Evolutionary conservation across 2,888 invertebrate species (phyloP).

Genomic region (Cataglyphis livida): DNA sequence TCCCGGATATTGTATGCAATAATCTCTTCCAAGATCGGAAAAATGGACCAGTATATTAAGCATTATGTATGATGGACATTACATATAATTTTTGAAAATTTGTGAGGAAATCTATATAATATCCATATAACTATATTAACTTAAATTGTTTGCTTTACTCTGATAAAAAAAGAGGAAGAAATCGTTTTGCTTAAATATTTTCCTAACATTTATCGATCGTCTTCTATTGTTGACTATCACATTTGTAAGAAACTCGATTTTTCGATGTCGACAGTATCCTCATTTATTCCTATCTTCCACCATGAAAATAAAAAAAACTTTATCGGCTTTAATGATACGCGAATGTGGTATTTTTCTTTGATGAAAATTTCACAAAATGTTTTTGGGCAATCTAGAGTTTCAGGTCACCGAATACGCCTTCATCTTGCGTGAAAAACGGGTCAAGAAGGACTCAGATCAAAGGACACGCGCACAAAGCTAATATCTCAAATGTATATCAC

Average conservation of each 20-base stretch:
- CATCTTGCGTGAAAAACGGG: conserved; percentile 16
- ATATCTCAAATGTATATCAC: conserved; percentile 33
- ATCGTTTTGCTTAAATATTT: conserved; percentile 10
- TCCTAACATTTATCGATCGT: conserved; percentile 1
- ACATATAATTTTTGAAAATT: background rate
- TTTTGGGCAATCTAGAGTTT: conserved; percentile 10
- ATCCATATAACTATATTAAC: background rate
- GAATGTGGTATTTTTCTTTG: background rate
- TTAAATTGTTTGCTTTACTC: background rate
- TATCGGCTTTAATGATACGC: background rate
- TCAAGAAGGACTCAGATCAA: conserved; percentile 41
- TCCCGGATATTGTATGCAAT: background rate
- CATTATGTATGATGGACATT: background rate
- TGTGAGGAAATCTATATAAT: background rate
- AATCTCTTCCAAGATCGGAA: background rate
- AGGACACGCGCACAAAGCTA: conserved; percentile 38
- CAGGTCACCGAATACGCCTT: conserved; percentile 15
- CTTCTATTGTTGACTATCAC: background rate
- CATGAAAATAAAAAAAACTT: conserved; percentile 9
- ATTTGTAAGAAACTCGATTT: background rate
- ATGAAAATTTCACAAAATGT: conserved; percentile 20
- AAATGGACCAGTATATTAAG: background rate
- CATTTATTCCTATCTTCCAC: conserved; percentile 10
- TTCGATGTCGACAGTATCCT: background rate
- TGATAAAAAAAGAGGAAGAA: background rate